phyloP scores from a whole-genome alignment of 2,888 invertebrate species.

The Enchytraeus crypticus region DNA sequence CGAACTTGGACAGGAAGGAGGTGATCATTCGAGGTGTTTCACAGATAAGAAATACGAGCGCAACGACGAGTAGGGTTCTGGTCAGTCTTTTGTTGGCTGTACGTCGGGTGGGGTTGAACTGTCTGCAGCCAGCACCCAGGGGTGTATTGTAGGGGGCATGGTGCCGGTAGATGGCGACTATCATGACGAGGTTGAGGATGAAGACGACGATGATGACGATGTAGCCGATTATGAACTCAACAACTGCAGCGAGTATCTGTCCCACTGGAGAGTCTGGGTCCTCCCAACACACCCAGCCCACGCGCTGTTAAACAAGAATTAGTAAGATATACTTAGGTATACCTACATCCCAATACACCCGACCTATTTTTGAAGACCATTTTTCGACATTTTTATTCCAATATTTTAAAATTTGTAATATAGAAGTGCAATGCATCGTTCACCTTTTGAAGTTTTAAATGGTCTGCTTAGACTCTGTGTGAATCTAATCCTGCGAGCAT shows the following conservation, averaged over 20 bases:
- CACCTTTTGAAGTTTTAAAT: too few relatives aligned
- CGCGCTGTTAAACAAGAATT: not conserved
- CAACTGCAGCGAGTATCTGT: slow-evolving; percentile 2
- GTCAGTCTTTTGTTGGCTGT: slow-evolving; percentile 12
- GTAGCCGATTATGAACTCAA: slow-evolving; percentile 15
- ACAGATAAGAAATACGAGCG: slow-evolving; percentile 20
- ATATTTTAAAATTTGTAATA: too few relatives aligned
- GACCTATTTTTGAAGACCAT: not conserved
- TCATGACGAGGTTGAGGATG: slow-evolving; percentile 15
- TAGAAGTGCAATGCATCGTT: too few relatives aligned
- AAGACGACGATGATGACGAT: slow-evolving; percentile 15
- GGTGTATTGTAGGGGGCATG: not conserved
- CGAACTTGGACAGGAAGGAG: slow-evolving; percentile 7
- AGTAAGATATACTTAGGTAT: not conserved
- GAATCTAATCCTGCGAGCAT: too few relatives aligned
- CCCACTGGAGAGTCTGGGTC: not conserved
- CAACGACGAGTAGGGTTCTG: slow-evolving; percentile 16
- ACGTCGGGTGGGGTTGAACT: not conserved
- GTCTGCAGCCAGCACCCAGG: not conserved
- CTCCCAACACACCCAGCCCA: slow-evolving; percentile 20
- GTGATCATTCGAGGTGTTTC: slow-evolving; percentile 21
- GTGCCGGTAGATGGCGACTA: slow-evolving; percentile 7
- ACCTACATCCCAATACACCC: not conserved
- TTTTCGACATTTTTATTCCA: too few relatives aligned
- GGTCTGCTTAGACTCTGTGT: too few relatives aligned